Evolutionary conservation across 1,140 invertebrate species (phyloP).

Genomic region (Pantala flavescens): DNA sequence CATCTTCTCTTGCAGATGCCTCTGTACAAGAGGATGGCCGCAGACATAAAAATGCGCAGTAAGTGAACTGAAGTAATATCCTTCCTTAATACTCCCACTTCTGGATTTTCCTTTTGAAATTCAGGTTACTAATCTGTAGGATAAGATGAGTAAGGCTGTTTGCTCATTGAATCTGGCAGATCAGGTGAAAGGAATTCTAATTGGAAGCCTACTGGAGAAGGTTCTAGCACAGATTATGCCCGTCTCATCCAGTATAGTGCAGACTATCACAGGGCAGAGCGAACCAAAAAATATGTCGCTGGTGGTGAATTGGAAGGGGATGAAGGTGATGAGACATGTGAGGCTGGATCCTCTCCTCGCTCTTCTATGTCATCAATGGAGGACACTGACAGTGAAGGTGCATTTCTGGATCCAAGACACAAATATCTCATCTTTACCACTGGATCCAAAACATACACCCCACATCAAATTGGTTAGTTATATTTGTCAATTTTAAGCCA

Average conservation of each 20-base stretch:
- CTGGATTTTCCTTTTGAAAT: no score
- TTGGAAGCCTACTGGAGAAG: slow-evolving; percentile 38
- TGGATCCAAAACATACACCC: slow-evolving; percentile 73
- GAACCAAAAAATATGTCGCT: slow-evolving; percentile 17
- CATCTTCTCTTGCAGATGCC: neutral
- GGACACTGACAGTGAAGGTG: slow-evolving; percentile 40
- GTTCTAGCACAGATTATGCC: slow-evolving; percentile 41
- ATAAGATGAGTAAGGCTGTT: no score
- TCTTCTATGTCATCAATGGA: slow-evolving; percentile 23
- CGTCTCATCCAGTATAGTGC: slow-evolving; percentile 45
- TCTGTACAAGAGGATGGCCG: neutral
- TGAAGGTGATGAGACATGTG: neutral
- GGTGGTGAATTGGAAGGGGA: slow-evolving; percentile 4
- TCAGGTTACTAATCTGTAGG: no score
- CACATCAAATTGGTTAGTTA: slow-evolving; percentile 64
- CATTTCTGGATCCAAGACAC: slow-evolving; percentile 40
- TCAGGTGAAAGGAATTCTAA: slow-evolving; percentile 28
- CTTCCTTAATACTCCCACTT: no score
- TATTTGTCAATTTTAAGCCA: neutral
- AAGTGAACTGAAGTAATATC: no score
- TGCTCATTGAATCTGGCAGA: no score
- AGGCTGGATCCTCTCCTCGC: neutral
- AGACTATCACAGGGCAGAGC: slow-evolving; percentile 44
- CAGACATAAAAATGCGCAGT: neutral
- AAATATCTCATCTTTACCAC: slow-evolving; percentile 81